Evolutionary conservation across 2,797 vertebrate species (phyloP).

Genomic region (Rhinella marina): DNA sequence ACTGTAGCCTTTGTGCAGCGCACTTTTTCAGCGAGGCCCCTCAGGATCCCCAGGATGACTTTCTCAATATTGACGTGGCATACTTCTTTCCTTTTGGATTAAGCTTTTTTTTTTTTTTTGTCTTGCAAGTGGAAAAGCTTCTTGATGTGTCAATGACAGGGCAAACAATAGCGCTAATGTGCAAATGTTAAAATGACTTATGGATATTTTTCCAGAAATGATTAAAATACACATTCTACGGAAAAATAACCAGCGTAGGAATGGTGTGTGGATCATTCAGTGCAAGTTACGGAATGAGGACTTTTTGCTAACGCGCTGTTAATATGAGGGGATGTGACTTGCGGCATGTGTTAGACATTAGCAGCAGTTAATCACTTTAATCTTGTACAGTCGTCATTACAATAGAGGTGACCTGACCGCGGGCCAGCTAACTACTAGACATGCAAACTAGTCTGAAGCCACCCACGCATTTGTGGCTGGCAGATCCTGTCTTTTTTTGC

Average conservation of each 20-base stretch:
- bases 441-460: not conserved
- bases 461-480: not conserved
- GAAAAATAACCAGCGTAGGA: not conserved
- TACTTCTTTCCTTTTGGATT: conserved; percentile 45
- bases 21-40: conserved; percentile 47
- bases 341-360: conserved; percentile 42
- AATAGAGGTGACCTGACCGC: not conserved
- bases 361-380: not conserved
- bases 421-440: not conserved
- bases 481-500: not conserved
- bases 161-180: conserved; percentile 1
- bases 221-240: not conserved
- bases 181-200: not conserved
- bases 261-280: not conserved
- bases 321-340: not conserved
- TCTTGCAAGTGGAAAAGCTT: not conserved
- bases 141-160: not conserved
- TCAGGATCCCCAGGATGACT: conserved; percentile 57
- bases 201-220: not conserved
- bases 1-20: conserved; percentile 38
- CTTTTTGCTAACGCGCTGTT: not conserved
- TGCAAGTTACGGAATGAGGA: not conserved
- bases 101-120: conserved; percentile 34
- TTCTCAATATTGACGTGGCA: conserved; percentile 55
- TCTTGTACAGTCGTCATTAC: not conserved